Evolutionary conservation across 2,888 invertebrate species (phyloP).

Genomic region (Sinhomidia bicolor): DNA sequence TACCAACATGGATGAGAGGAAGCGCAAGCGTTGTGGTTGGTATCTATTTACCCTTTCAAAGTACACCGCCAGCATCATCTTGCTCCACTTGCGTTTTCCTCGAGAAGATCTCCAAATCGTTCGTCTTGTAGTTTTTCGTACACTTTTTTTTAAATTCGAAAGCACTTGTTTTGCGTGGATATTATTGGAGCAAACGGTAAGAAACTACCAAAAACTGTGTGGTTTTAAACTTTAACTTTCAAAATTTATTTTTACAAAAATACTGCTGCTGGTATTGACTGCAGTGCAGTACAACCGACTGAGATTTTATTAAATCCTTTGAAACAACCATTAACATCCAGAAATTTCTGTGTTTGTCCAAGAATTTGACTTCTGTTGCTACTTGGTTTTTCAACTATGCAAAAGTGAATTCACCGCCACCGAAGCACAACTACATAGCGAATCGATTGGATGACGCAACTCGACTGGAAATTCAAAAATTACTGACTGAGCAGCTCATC

Average conservation of each 20-base stretch:
- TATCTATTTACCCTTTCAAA: conserved; percentile 76
- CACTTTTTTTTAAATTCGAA: no score
- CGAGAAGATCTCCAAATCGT: neutral
- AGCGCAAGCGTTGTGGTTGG: no score
- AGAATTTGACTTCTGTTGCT: no score
- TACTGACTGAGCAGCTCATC: conserved; percentile 54
- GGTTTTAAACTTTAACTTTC: no score
- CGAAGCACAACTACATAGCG: conserved; percentile 45
- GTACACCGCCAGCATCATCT: conserved; percentile 75
- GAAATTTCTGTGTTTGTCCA: neutral
- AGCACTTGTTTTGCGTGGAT: no score
- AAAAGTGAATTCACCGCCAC: conserved; percentile 45
- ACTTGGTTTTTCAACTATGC: conserved; percentile 42
- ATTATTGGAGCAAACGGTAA: no score
- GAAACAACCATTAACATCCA: neutral
- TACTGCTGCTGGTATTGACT: no score
- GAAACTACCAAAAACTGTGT: no score
- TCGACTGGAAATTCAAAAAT: conserved; percentile 65
- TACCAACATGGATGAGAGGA: neutral
- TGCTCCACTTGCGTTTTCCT: neutral
- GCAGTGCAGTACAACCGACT: no score
- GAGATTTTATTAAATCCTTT: no score
- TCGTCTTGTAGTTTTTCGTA: no score
- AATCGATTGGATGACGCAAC: conserved; percentile 49
- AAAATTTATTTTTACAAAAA: no score